Conservation (phyloP, 2,113 vertebrate genomes). For the Osmerus mordax region DNA sequence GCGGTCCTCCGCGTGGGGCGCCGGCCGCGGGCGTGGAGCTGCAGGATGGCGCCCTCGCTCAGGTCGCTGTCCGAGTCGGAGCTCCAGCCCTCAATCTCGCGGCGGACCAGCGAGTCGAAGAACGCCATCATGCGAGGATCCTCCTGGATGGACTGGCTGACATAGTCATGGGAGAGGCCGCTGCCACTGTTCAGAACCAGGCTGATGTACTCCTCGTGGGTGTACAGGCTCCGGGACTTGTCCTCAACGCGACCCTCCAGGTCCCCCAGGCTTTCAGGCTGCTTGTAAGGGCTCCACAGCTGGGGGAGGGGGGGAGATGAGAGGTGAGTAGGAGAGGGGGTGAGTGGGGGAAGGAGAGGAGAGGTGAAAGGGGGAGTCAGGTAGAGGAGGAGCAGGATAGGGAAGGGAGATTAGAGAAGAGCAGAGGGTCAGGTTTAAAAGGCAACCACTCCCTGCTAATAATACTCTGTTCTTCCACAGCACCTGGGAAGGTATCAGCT, state of each 20-base stretch:
- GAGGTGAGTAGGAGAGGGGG: background rate
- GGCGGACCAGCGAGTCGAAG: constrained; percentile 94
- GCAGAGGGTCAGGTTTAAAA: constrained; percentile 3
- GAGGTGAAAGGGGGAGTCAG: background rate
- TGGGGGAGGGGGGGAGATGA: constrained; percentile 48
- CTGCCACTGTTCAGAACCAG: constrained; percentile 96
- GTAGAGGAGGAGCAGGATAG: background rate
- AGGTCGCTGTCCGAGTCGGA: constrained; percentile 92
- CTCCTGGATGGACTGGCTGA: constrained; percentile 95
- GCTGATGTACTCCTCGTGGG: constrained; percentile 97
- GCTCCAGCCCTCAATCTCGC: constrained; percentile 98
- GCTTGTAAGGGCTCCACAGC: constrained; percentile 98
- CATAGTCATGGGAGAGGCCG: constrained; percentile 94
- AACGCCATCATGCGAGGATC: constrained; percentile 99
- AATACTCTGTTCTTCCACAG: background rate
- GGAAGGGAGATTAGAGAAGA: background rate
- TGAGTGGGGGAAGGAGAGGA: background rate
- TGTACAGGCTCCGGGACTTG: constrained; percentile 92
- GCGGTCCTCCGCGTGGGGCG: constrained; percentile 50
- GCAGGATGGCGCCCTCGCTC: constrained; percentile 93
- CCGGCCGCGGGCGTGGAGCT: constrained; percentile 87
- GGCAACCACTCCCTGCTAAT: background rate
- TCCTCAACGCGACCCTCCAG: constrained; percentile 92
- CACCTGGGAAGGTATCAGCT: constrained; percentile 3
- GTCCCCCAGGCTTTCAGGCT: constrained; percentile 90